These are phyloP conservation scores for Oxytorus armatus DNA, from an alignment of 2,888 invertebrate species.

Conservation along the genomic window DNA sequence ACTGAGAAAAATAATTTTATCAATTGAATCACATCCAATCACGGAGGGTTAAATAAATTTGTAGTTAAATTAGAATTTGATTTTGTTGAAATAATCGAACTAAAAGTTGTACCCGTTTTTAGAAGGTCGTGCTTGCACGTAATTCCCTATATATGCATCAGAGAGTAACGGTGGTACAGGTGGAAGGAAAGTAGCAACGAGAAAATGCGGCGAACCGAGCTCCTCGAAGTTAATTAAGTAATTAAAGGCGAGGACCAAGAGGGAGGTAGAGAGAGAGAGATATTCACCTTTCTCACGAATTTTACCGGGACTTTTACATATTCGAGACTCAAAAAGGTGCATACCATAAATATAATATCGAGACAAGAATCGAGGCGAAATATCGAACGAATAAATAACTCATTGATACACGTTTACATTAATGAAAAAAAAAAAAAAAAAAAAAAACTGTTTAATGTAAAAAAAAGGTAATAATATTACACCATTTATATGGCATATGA, in stretches of 20 bases:
- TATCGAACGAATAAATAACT: conserved; percentile 20
- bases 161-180: conserved; percentile 8
- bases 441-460: no score
- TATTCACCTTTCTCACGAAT: conserved; percentile 3
- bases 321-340: background rate
- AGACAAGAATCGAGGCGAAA: background rate
- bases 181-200: conserved; percentile 15
- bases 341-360: conserved; percentile 3
- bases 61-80: no score
- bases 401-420: conserved; percentile 15
- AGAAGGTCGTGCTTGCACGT: background rate
- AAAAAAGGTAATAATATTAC: background rate
- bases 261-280: conserved; percentile 30
- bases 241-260: conserved; percentile 21
- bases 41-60: no score
- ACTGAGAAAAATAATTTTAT: no score
- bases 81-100: background rate
- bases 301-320: background rate
- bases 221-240: conserved; percentile 52
- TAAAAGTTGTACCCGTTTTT: background rate
- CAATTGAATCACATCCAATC: no score
- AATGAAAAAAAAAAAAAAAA: conserved; percentile 21
- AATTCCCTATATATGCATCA: conserved; percentile 1
- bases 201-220: conserved; percentile 37
- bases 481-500: background rate